Conservation (phyloP, 2,797 vertebrate genomes). For the Coreius guichenoti region DNA sequence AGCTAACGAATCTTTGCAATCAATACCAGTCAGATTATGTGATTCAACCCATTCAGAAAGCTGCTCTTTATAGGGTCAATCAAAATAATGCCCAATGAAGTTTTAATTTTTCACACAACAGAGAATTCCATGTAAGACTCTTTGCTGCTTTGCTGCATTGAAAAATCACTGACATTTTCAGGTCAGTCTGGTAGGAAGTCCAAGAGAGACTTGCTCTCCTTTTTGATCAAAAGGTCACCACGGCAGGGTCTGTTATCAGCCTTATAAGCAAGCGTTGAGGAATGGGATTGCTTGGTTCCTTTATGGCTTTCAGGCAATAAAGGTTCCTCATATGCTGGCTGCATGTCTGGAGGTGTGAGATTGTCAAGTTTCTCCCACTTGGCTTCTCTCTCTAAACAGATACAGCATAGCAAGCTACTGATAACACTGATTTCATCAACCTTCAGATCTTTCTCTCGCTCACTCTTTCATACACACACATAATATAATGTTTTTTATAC, state of each 20-base stretch:
- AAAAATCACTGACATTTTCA: conserved; percentile 26
- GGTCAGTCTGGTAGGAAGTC: conserved; percentile 13
- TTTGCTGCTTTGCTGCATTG: neutral
- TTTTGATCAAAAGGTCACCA: conserved; percentile 46
- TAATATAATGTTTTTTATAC: no score
- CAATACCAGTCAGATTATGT: conserved; percentile 22
- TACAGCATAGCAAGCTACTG: neutral
- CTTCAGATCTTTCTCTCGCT: neutral
- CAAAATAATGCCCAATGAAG: conserved; percentile 1
- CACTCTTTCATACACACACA: neutral
- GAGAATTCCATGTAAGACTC: neutral
- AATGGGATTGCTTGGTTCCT: conserved; percentile 9
- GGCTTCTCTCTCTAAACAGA: conserved; percentile 35
- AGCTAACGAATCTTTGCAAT: conserved; percentile 29
- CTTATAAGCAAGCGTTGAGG: neutral
- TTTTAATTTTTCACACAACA: conserved; percentile 6
- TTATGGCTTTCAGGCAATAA: conserved; percentile 1
- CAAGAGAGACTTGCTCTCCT: conserved; percentile 2
- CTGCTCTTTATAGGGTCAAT: neutral
- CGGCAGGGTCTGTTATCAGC: conserved; percentile 7
- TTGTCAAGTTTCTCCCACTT: conserved; percentile 34
- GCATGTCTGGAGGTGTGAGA: conserved; percentile 46
- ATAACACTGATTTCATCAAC: conserved; percentile 49
- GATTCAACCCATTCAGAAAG: conserved; percentile 17
- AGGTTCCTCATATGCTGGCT: conserved; percentile 15